Percentiles rank a stretch among this genome's conserved stretches.
These are phyloP conservation scores for Orthosia gracilis DNA, from an alignment of 2,888 invertebrate species.

Conservation along the genomic window DNA sequence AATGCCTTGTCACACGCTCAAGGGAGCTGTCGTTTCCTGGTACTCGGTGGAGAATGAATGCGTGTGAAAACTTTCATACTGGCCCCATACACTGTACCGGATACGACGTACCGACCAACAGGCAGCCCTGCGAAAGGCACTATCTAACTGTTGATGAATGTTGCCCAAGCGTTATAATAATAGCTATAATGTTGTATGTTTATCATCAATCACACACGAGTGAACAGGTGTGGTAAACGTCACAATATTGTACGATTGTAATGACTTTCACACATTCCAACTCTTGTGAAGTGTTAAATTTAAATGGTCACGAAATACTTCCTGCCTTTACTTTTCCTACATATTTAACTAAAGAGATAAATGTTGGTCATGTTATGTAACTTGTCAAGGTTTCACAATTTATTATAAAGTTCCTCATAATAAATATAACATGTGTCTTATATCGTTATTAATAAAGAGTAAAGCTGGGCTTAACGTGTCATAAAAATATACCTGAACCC, in stretches of 20 bases:
- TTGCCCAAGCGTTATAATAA: constrained; percentile 4
- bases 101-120: constrained; percentile 7
- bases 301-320: constrained; percentile 22
- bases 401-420: neutral
- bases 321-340: neutral
- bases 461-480: neutral
- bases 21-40: neutral
- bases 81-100: neutral
- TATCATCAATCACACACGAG: constrained; percentile 10
- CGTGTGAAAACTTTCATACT: constrained; percentile 31
- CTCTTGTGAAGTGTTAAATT: neutral
- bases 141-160: constrained; percentile 13
- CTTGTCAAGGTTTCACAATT: neutral
- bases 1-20: neutral
- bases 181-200: constrained; percentile 11
- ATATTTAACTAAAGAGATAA: constrained; percentile 10
- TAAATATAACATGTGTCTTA: neutral
- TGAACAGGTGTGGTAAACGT: neutral
- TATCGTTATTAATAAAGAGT: constrained; percentile 5
- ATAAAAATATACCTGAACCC: neutral
- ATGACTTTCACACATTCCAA: constrained; percentile 9
- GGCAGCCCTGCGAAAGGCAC: constrained; percentile 1
- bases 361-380: constrained; percentile 19
- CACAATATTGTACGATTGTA: constrained; percentile 4
- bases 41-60: neutral